Base-by-base conservation (phyloP, 2,113 vertebrate genomes). In the Eptatretus burgeri region DNA sequence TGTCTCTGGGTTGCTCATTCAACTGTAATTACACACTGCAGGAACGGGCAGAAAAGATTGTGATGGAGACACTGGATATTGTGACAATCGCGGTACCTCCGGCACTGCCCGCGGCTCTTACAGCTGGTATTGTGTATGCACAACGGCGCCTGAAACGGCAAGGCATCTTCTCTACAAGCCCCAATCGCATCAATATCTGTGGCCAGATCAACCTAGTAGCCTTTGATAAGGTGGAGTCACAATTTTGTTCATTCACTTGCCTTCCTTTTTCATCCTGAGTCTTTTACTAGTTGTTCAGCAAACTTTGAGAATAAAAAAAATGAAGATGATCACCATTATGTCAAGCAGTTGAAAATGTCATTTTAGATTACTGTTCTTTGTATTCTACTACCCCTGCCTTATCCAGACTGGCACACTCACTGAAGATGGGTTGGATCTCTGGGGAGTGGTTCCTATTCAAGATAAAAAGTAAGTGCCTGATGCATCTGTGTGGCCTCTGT, bases 1-100 rank as follows among this genome's bases (percentile, higher is more conserved):
- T 41, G 27, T 41, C 27, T 41, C 7, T 7, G 7, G 27, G 27
- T 41, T 41, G 27, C 27, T 41, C 27, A 41, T 41, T 41, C 27
- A 41, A 41, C 27, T 41, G 27, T 41, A 41, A 41, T 41, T 41
- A 7, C 7, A 41, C 27, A 41, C 56, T 20, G 12, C 56, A 60
- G 56, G 56, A 60, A 20, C 9, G 13, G 56, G 12, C 56, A 10
- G 70, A 71, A n/a, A 80, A 71, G 63, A 98, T 98, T 73, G 76
- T 93, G 68, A 83, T 89, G 0, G 78, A 98, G 68, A 89, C 91
- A 60, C 77, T 98, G 65, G 91, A 98, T 74, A 94, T 98, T 13
- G 87, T 98, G 71, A 98, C 91, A 63, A 98, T 98, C 70, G 93
- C 89, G 1, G 89, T 98, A 67, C 91, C 91, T 18, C 91, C 91